Evolutionary conservation across 2,113 vertebrate species (phyloP), one percentile per base, ranked within the genome.

Genomic region (Trematocara variabile): DNA sequence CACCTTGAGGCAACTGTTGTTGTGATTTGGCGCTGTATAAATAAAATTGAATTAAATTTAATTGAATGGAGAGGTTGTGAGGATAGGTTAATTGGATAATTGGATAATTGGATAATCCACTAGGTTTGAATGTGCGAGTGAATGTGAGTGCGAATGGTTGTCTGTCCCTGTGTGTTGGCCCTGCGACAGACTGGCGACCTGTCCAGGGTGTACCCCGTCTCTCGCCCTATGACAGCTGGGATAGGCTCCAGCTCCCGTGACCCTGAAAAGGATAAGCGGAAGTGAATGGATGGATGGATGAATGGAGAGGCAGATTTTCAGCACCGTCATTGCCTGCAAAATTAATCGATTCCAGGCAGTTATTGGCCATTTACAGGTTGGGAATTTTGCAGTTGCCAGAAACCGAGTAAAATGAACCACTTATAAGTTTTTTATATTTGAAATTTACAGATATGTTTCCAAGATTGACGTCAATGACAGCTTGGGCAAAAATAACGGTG

Each of bases 21-120:
- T 60, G 56, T 34, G 56, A 60, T 60, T 60, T n/a, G 56, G 56
- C 1, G 1, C 30, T 34, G 56, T n/a, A 60, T 60, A n/a, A 60
- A 60, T 60, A 34, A 18, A 60, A 34, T 34, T n/a, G 0, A 34
- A 60, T n/a, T 18, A 0, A 33, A 58, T 58, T 60, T 0, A 34
- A 63, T 11, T 73, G 41, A 25, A 16, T 28, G 65, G 14, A 73
- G 41, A 46, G 25, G 25, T 25, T 25, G 25, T 25, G 25, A 25
- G 25, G 25, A 25, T 25, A 25, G 25, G 25, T 25, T 25, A 25
- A 25, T 25, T 25, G 25, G 25, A 25, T 25, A 25, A 25, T 25
- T 25, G 25, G 25, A 25, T 25, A 25, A 25, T 25, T 25, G 25
- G 25, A 25, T 25, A 25, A 25, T 25, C 25, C 25, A 25, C 3